phyloP scores from a whole-genome alignment of 2,888 invertebrate genomes.

The Antitype chi region DNA sequence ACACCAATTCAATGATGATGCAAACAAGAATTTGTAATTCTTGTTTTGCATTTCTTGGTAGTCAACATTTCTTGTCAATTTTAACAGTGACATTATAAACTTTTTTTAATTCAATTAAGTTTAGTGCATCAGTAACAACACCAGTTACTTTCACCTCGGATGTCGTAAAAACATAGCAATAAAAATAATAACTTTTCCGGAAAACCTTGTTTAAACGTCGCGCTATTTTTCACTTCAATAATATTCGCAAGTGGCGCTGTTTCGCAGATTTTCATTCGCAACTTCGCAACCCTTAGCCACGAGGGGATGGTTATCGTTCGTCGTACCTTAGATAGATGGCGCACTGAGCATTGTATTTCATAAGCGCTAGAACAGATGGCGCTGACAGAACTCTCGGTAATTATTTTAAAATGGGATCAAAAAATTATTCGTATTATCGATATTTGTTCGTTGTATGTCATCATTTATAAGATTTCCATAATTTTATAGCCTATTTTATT shows the following conservation, averaged over 20 bases:
- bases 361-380: conserved; percentile 79
- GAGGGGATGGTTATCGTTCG: conserved; percentile 83
- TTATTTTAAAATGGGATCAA: neutral
- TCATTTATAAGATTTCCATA: neutral
- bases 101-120: neutral
- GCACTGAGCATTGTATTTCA: conserved; percentile 59
- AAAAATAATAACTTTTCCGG: neutral
- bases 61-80: neutral
- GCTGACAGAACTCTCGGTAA: conserved; percentile 60
- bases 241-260: conserved; percentile 83
- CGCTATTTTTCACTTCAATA: conserved; percentile 65
- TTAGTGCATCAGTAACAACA: neutral
- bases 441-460: too few species aligned
- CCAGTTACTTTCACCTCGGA: neutral
- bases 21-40: too few species aligned
- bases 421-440: too few species aligned
- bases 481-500: neutral
- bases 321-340: conserved; percentile 78
- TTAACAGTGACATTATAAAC: neutral
- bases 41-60: neutral
- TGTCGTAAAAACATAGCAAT: neutral
- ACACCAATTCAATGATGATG: too few species aligned
- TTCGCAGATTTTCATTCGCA: conserved; percentile 86
- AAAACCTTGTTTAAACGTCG: conserved; percentile 45
- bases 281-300: conserved; percentile 86